Evolutionary conservation across 2,888 invertebrate genomes (phyloP).

Genomic region (Actias luna): DNA sequence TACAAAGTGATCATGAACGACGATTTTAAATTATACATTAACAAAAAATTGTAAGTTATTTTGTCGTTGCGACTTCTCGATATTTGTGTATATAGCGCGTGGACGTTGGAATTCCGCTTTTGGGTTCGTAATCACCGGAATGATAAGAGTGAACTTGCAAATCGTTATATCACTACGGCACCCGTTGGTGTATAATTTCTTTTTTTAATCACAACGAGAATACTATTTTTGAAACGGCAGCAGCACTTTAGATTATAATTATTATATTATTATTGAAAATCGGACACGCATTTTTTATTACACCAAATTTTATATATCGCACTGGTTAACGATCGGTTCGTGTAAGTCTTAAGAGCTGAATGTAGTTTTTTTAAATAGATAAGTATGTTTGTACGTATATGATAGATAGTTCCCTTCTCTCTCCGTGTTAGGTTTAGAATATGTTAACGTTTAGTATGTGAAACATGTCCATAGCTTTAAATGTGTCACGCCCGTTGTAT

Average conservation of each 20-base stretch:
- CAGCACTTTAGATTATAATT: slow-evolving; percentile 59
- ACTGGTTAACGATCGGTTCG: slow-evolving; percentile 71
- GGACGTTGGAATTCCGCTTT: slow-evolving; percentile 51
- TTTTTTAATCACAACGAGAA: slow-evolving; percentile 60
- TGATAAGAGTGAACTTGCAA: slow-evolving; percentile 51
- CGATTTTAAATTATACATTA: slow-evolving; percentile 66
- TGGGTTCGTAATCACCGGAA: background rate
- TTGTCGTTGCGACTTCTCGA: slow-evolving; percentile 74
- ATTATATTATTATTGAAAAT: slow-evolving; percentile 64
- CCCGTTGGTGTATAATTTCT: slow-evolving; percentile 54
- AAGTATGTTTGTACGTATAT: slow-evolving; percentile 72
- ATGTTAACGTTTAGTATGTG: slow-evolving; percentile 71
- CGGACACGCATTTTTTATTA: slow-evolving; percentile 67
- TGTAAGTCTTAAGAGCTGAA: slow-evolving; percentile 72
- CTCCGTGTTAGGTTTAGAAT: slow-evolving; percentile 76
- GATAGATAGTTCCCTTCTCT: slow-evolving; percentile 71
- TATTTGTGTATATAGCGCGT: slow-evolving; percentile 72
- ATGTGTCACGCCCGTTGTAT: slow-evolving; percentile 78
- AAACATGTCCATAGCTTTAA: slow-evolving; percentile 82
- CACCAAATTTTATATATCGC: slow-evolving; percentile 75
- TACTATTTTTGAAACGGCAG: slow-evolving; percentile 68
- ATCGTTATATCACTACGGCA: slow-evolving; percentile 71
- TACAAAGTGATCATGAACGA: slow-evolving; percentile 69
- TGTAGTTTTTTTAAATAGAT: slow-evolving; percentile 62
- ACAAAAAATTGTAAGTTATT: slow-evolving; percentile 49